Evolutionary conservation across 23 tunicate genomes (phyloP).

Genomic region (Aplidium turbinatum): DNA sequence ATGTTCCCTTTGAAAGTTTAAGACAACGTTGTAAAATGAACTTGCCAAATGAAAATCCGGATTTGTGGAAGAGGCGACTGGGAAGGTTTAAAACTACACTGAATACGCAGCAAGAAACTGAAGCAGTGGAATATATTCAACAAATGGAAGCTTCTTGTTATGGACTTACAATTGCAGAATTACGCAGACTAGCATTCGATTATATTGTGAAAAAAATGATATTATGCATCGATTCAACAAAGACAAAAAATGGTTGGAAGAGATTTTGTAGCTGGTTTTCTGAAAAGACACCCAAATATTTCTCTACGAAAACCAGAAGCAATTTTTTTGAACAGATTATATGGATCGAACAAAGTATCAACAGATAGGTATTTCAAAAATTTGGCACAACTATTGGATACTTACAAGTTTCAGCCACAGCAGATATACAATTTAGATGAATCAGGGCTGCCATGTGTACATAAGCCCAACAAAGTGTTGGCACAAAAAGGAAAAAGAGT

Average conservation of each 20-base stretch:
- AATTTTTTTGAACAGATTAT: constrained; percentile 2
- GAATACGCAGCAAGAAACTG: constrained; percentile 4
- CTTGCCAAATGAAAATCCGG: neutral
- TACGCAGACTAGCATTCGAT: neutral
- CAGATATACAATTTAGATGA: constrained; percentile 7
- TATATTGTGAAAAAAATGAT: constrained; percentile 6
- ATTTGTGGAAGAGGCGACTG: constrained; percentile 3
- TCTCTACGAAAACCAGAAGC: constrained; percentile 3
- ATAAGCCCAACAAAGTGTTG: neutral
- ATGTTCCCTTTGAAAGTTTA: constrained; percentile 3
- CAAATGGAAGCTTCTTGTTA: constrained; percentile 2
- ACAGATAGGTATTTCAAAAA: no score
- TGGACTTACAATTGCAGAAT: constrained; percentile 16
- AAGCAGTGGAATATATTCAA: constrained; percentile 1
- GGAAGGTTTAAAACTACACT: constrained; percentile 1
- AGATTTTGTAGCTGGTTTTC: constrained; percentile 10
- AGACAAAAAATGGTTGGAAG: constrained; percentile 20
- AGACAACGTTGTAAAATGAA: constrained; percentile 10
- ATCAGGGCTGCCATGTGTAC: constrained; percentile 12
- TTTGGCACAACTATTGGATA: no score
- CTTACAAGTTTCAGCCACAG: constrained; percentile 4
- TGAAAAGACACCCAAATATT: neutral
- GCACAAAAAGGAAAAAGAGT: constrained; percentile 2
- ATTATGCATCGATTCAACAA: constrained; percentile 5
- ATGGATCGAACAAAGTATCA: no score